Base-by-base conservation (phyloP, 2,113 vertebrate genomes). In the Microtus ochrogaster region DNA sequence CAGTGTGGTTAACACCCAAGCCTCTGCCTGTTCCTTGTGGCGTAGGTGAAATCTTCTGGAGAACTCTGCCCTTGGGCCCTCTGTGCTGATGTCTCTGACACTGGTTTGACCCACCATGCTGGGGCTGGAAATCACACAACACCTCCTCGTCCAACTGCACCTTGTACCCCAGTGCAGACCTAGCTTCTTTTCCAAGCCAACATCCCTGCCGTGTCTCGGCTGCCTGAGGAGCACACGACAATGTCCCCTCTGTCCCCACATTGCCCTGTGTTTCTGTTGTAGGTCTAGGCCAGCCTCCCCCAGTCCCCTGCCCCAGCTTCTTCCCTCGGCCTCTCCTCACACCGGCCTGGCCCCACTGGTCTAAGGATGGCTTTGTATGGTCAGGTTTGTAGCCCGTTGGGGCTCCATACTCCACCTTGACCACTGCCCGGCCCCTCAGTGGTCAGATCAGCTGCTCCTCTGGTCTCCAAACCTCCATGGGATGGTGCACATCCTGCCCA, bases 181-280 rank as follows among this genome's bases (percentile, higher is more conserved):
- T 3, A 74, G 76, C 39, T n/a, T 55, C 61, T 44, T 52, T 22
- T 6, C 68, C 22, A 44, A 30, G 47, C 10, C 8, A 24, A 4
- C 3, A 3, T 55, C 7, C 41, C 81, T 0, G 0, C 0, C 0
- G 36, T 44, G 44, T 41, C 58, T 55, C 26, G 10, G 70, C 24
- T 6, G 28, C 30, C 22, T 2, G 5, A 36, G 47, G 17, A n/a
- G 49, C 74, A 87, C 68, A 86, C 0, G 33, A 19, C 6, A 21
- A 21, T 72, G 70, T 8, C n/a, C 58, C 39, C 33, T 70, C 66
- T 55, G 55, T 61, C 3, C 26, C 83, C 7, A 21, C 2, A 7
- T 12, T 0, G 0, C 4, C 39, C 73, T 3, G 16, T 6, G 58
- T 24, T 14, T 61, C 33, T 61, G 55, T 28, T 7, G 30, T 22